Evolutionary conservation across 1,140 invertebrate species (phyloP).

Genomic region (Drosophila kurseongensis): DNA sequence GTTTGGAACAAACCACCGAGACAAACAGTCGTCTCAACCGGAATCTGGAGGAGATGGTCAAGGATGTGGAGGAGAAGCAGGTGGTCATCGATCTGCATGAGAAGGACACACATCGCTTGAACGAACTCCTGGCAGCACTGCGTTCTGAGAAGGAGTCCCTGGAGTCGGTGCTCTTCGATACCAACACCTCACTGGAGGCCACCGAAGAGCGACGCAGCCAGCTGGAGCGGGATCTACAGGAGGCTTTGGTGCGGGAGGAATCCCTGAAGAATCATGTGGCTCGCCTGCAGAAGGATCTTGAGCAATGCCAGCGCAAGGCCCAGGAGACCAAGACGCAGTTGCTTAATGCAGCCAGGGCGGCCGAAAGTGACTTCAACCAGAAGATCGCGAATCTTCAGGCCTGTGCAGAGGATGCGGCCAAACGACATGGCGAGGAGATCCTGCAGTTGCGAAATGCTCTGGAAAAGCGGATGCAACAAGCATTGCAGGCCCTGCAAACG

Average conservation of each 20-base stretch:
- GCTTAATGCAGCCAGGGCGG: slow-evolving; percentile 89
- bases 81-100: slow-evolving; percentile 90
- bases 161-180: slow-evolving; percentile 92
- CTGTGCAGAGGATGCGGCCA: slow-evolving; percentile 89
- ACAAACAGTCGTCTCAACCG: slow-evolving; percentile 91
- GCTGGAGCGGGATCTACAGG: slow-evolving; percentile 91
- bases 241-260: slow-evolving; percentile 91
- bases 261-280: slow-evolving; percentile 89
- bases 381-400: slow-evolving; percentile 89
- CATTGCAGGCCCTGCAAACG: slow-evolving; percentile 88
- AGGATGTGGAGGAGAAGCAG: slow-evolving; percentile 93
- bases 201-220: slow-evolving; percentile 89
- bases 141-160: slow-evolving; percentile 92
- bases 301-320: slow-evolving; percentile 89
- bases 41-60: slow-evolving; percentile 91
- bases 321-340: slow-evolving; percentile 90
- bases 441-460: slow-evolving; percentile 89
- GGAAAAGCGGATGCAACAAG: slow-evolving; percentile 91
- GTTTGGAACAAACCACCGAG: slow-evolving; percentile 91
- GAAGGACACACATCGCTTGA: slow-evolving; percentile 90
- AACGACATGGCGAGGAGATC: slow-evolving; percentile 92
- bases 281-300: slow-evolving; percentile 90
- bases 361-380: slow-evolving; percentile 91
- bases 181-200: slow-evolving; percentile 91
- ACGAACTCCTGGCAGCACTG: slow-evolving; percentile 90